phyloP scores from a whole-genome alignment of 1,140 invertebrate species.

The Thaumetopoea pityocampa region DNA sequence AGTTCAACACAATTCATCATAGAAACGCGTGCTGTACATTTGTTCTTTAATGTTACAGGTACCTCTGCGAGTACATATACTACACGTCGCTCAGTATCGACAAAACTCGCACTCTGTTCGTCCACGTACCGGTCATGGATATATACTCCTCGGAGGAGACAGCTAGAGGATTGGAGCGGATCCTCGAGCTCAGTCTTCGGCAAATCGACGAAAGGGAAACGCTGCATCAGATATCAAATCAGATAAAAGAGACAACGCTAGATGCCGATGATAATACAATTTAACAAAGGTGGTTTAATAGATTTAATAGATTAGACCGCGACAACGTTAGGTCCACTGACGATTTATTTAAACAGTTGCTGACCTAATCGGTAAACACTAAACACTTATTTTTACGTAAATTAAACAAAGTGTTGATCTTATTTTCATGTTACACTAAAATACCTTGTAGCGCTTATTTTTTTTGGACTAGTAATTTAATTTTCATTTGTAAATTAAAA shows the following conservation, averaged over 20 bases:
- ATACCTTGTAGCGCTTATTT: too few relatives aligned
- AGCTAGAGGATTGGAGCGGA: constrained; percentile 74
- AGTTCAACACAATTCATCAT: constrained; percentile 2
- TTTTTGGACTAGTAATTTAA: too few relatives aligned
- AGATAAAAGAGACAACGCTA: constrained; percentile 20
- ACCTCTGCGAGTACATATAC: constrained; percentile 83
- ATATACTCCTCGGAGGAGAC: constrained; percentile 70
- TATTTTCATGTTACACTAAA: too few relatives aligned
- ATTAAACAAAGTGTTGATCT: too few relatives aligned
- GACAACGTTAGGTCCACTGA: too few relatives aligned
- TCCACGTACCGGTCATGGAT: constrained; percentile 80
- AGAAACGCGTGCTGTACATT: background rate
- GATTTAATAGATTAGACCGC: too few relatives aligned
- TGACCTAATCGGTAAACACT: too few relatives aligned
- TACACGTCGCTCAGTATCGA: constrained; percentile 79
- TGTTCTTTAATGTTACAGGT: constrained; percentile 56
- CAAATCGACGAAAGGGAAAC: constrained; percentile 39
- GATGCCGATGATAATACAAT: background rate
- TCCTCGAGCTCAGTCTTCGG: constrained; percentile 70
- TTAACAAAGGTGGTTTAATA: too few relatives aligned
- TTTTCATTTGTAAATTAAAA: too few relatives aligned
- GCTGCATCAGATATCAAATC: constrained; percentile 23
- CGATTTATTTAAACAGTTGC: too few relatives aligned
- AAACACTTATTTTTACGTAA: too few relatives aligned
- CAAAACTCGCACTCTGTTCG: constrained; percentile 76